These are phyloP conservation scores for Lycia hirtaria DNA, from an alignment of 2,888 invertebrate genomes.

Conservation along the genomic window DNA sequence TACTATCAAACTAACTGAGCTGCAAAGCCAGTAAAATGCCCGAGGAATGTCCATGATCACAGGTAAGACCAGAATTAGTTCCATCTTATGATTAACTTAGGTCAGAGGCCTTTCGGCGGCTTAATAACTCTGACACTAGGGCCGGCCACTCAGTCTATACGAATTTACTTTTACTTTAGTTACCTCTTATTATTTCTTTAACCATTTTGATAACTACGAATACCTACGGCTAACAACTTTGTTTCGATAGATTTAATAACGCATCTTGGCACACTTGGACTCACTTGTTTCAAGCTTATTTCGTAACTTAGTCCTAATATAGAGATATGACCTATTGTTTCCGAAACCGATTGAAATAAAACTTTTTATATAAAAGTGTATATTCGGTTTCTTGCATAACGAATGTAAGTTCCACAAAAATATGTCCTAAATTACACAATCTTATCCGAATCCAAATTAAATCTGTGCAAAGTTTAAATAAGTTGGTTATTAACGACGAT, in stretches of 20 bases:
- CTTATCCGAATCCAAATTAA: constrained; percentile 13
- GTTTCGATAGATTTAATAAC: constrained; percentile 1
- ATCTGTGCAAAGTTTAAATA: constrained; percentile 23
- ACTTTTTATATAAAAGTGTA: constrained; percentile 7
- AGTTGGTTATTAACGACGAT: constrained; percentile 54
- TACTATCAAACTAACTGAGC: too few species aligned
- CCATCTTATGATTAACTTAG: too few species aligned
- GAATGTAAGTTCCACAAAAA: constrained; percentile 7
- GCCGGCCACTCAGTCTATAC: too few species aligned
- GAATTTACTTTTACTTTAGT: too few species aligned
- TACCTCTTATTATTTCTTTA: too few species aligned
- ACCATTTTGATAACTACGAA: too few species aligned
- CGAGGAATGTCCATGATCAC: too few species aligned
- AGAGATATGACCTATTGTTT: constrained; percentile 17
- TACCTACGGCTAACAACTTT: neutral
- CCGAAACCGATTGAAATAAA: constrained; percentile 12
- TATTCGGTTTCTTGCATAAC: constrained; percentile 7
- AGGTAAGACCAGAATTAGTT: too few species aligned
- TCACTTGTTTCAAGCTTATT: constrained; percentile 12
- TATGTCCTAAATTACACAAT: constrained; percentile 10
- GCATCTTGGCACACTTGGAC: constrained; percentile 5
- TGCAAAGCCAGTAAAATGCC: too few species aligned
- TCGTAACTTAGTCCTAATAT: constrained; percentile 5
- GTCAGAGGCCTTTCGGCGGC: too few species aligned
- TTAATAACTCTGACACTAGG: too few species aligned